Conservation (phyloP, 1,140 invertebrate genomes). For the Ericerus pela region DNA sequence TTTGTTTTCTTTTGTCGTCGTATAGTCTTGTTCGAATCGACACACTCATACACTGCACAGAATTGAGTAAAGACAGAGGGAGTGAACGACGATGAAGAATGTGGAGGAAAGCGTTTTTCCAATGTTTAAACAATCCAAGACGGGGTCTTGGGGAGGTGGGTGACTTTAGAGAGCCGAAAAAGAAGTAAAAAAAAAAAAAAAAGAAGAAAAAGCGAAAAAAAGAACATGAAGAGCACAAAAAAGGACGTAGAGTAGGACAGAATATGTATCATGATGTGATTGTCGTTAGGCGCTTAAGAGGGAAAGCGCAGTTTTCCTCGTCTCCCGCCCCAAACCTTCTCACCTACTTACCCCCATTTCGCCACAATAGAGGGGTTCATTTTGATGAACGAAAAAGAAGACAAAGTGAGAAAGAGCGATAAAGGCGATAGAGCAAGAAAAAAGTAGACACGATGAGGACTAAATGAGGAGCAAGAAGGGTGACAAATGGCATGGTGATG, state of each 20-base stretch:
- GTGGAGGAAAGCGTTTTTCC: slow-evolving; percentile 5
- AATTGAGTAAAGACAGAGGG: neutral
- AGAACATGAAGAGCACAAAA: too few species aligned
- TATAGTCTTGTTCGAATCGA: too few species aligned
- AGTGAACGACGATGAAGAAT: slow-evolving; percentile 4
- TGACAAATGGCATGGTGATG: neutral
- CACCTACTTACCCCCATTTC: too few species aligned
- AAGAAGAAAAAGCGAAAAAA: neutral
- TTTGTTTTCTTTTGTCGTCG: too few species aligned
- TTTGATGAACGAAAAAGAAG: neutral
- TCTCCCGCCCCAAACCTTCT: too few species aligned
- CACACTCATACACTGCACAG: too few species aligned
- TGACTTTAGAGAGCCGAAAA: neutral
- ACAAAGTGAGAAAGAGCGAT: neutral
- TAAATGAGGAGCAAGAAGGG: neutral
- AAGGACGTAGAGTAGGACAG: too few species aligned
- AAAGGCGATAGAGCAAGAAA: neutral
- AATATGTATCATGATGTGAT: neutral
- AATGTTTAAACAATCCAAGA: neutral
- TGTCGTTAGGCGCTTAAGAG: neutral
- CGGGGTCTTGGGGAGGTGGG: too few species aligned
- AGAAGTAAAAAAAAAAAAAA: neutral
- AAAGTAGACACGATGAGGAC: neutral
- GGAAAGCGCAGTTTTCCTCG: slow-evolving; percentile 1
- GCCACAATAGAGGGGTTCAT: neutral